Conservation (phyloP, 1,140 invertebrate species). For the Neodiprion virginianus region DNA sequence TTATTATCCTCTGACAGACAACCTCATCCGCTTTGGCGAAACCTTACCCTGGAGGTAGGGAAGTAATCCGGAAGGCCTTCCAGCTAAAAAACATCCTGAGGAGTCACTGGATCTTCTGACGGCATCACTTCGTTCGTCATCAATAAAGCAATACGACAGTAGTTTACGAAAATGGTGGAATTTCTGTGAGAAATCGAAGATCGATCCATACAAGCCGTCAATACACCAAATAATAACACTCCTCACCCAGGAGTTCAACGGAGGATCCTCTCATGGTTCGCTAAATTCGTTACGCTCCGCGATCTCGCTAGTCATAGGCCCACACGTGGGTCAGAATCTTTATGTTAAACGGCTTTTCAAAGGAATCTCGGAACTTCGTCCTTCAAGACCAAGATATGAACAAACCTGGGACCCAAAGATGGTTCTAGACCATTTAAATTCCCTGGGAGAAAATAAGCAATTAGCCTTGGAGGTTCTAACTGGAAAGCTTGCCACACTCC, state of each 20-base stretch:
- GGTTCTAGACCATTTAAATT: constrained; percentile 27
- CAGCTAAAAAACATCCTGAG: constrained; percentile 9
- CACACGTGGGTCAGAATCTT: constrained; percentile 1
- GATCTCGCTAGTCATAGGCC: constrained; percentile 1
- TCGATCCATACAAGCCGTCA: background rate
- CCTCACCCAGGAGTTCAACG: constrained; percentile 8
- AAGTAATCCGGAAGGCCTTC: constrained; percentile 15
- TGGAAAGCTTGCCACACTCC: constrained; percentile 26
- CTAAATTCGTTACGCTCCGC: constrained; percentile 14
- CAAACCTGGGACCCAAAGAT: constrained; percentile 24
- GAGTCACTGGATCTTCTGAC: constrained; percentile 10
- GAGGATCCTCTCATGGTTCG: background rate
- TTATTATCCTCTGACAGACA: constrained; percentile 21
- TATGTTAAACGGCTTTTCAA: constrained; percentile 21
- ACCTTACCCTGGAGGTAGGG: constrained; percentile 1
- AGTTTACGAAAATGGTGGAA: constrained; percentile 24
- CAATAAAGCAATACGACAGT: constrained; percentile 15
- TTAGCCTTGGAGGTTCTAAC: constrained; percentile 21
- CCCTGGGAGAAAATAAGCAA: constrained; percentile 21
- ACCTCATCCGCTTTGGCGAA: constrained; percentile 14
- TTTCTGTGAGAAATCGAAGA: constrained; percentile 15
- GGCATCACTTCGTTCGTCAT: constrained; percentile 12
- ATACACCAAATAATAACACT: constrained; percentile 3
- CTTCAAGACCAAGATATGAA: constrained; percentile 21
- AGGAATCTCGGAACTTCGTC: constrained; percentile 16